These are phyloP conservation scores for Megaustenia siamemsis DNA, from an alignment of 2,888 invertebrate species.

Conservation along the genomic window DNA sequence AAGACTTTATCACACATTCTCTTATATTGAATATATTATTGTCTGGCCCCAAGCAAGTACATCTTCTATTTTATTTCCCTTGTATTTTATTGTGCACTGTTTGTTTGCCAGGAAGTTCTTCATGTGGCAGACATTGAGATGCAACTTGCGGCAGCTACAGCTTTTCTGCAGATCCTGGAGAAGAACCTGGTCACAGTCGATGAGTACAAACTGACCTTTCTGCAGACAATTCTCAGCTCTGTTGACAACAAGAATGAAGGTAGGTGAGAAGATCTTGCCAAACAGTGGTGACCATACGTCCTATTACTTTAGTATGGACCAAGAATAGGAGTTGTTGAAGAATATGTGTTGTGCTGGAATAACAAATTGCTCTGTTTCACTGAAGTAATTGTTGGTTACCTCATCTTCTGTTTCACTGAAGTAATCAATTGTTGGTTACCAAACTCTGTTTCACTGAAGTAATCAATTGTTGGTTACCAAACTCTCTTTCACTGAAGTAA, in stretches of 20 bases:
- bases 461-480: no score
- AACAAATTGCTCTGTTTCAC: no score
- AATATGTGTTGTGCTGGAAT: no score
- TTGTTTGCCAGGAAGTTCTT: slow-evolving; percentile 76
- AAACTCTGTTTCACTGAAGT: no score
- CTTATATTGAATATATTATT: not conserved
- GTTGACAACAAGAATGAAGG: slow-evolving; percentile 84
- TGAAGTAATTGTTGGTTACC: no score
- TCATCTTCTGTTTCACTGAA: no score
- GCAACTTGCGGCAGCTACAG: slow-evolving; percentile 78
- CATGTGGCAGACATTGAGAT: slow-evolving; percentile 78
- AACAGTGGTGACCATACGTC: no score
- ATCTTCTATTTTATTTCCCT: not conserved
- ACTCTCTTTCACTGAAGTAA: no score
- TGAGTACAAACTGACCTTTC: slow-evolving; percentile 84
- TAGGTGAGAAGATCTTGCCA: slow-evolving; percentile 69
- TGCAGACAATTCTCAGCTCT: slow-evolving; percentile 83
- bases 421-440: no score
- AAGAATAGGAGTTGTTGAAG: no score
- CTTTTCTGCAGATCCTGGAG: slow-evolving; percentile 79
- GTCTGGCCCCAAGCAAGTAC: not conserved
- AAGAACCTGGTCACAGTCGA: slow-evolving; percentile 79
- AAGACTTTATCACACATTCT: not conserved
- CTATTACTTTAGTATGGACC: no score
- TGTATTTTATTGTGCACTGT: not conserved